Conservation (phyloP, 2,797 vertebrate species). For the Todus mexicanus region DNA sequence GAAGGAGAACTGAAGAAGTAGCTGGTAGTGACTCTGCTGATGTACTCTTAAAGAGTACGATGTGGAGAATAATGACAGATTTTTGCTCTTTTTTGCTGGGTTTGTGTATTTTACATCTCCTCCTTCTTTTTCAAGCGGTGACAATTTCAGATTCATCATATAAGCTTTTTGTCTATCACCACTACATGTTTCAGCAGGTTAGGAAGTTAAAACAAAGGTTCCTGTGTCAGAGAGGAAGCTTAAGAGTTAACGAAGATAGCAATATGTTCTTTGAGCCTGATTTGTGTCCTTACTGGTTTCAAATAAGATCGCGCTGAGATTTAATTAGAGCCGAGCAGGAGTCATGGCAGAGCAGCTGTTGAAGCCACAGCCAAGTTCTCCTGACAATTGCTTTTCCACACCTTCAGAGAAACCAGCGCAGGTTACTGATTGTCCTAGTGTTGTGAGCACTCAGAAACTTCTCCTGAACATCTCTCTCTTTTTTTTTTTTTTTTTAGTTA, state of each 20-base stretch:
- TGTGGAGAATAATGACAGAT: not conserved
- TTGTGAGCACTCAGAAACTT: not conserved
- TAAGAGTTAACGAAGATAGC: accelerated
- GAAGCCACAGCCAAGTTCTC: not conserved
- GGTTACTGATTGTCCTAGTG: not conserved
- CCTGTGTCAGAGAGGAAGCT: not conserved
- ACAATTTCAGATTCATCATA: not conserved
- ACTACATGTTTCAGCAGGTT: not conserved
- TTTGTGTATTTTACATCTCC: not conserved
- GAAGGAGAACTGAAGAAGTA: not conserved
- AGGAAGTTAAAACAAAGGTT: not conserved
- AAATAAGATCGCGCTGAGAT: not conserved
- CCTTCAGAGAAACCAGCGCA: not conserved
- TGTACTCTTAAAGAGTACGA: not conserved
- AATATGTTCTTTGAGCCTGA: not conserved
- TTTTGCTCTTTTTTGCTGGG: not conserved
- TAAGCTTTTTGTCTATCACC: not conserved
- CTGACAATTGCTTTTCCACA: not conserved
- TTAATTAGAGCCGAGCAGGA: not conserved
- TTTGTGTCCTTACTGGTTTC: not conserved
- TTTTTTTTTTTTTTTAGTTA: not conserved
- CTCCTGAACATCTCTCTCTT: not conserved
- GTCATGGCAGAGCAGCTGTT: not conserved
- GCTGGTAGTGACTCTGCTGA: not conserved
- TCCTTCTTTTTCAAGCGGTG: not conserved